Conservation (phyloP, 2,797 vertebrate genomes). For the Rhincodon typus region DNA sequence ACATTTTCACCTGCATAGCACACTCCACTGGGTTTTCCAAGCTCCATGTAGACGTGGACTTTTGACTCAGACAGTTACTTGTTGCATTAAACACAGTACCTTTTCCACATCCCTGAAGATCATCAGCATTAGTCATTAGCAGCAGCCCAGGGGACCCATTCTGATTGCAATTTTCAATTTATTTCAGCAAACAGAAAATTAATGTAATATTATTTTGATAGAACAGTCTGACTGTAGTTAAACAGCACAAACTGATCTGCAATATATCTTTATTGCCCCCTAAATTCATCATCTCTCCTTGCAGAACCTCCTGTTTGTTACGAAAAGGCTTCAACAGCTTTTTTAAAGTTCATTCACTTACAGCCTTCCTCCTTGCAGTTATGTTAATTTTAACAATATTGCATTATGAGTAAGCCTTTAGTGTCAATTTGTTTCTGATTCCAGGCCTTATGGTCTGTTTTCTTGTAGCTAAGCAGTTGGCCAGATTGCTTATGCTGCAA, state of each 20-base stretch:
- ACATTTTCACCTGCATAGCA: neutral
- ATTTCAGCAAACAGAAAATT: neutral
- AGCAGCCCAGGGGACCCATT: neutral
- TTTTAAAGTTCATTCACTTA: neutral
- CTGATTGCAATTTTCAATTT: neutral
- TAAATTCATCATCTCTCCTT: neutral
- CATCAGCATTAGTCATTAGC: too few relatives aligned
- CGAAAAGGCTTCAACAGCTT: neutral
- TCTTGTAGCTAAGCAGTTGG: neutral
- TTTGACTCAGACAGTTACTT: neutral
- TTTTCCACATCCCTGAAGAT: neutral
- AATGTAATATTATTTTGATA: neutral
- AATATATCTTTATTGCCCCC: neutral
- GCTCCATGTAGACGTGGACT: neutral
- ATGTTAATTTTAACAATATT: neutral
- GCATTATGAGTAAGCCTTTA: neutral
- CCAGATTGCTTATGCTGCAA: neutral
- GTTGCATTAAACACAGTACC: neutral
- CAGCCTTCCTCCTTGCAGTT: neutral
- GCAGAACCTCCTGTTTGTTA: neutral
- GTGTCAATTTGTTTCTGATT: neutral
- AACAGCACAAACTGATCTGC: neutral
- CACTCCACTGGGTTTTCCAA: neutral
- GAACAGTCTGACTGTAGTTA: neutral
- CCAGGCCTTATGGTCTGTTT: neutral